Evolutionary conservation across 2,113 vertebrate species (phyloP), one percentile per base, ranked within the genome.

Genomic region (Brachyistius frenatus): DNA sequence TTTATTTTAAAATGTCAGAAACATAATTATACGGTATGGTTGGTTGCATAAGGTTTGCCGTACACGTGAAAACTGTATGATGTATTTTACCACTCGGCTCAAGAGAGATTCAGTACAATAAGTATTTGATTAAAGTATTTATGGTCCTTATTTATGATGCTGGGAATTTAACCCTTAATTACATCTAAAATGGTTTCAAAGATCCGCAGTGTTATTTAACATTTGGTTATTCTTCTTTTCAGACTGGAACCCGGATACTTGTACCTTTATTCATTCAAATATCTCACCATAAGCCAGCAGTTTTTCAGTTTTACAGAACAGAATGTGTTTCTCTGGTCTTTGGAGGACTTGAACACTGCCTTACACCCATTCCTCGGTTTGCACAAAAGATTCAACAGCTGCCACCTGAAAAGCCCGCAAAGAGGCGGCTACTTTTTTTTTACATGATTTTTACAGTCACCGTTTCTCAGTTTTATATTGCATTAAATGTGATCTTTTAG

Each of bases 1-100:
- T 89, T 76, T 78, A 49, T 83, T 66, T 57, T 44, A 66, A 49
- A 47, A 52, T 54, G 37, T 57, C 44, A 47, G 52, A 46, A 15
- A 44, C 63, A 71, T 9, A 64, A 84, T 74, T 63, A 66, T 62
- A 13, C 54, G 36, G 13, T 8, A 23, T 30, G 33, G 60, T 44
- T 86, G 47, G 32, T 33, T 68, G 54, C 64, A 61, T 54, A 63
- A 37, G 32, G 31, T 58, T 81, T 66, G 55, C n/a, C 15, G 33
- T 46, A 50, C 32, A 41, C 2, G 15, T 62, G 9, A 1, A 70
- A 53, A 7, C 44, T 61, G 35, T 36, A 8, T 50, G 31, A 68
- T 61, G 7, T 33, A 4, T 69, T 67, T 39, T 3, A 36, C 23
- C 36, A 53, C 2, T 36, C 7, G 7, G 35, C 13, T 57, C 9